Evolutionary conservation across 2,888 invertebrate species (phyloP).

Genomic region (Xestia xanthographa): DNA sequence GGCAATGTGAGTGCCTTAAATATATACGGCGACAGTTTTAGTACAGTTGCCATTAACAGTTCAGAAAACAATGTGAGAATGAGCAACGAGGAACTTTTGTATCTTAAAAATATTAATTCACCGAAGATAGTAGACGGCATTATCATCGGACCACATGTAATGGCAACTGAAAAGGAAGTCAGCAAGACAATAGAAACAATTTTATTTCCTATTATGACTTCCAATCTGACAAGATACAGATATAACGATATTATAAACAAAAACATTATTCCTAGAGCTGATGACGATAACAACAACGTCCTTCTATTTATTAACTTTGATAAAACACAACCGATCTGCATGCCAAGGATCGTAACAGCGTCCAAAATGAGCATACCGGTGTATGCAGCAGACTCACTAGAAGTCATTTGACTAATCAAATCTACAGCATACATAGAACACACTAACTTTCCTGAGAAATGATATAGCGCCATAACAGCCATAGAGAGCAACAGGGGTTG

Average conservation of each 20-base stretch:
- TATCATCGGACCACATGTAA: conserved; percentile 81
- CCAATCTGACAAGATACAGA: conserved; percentile 73
- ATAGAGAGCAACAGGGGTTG: conserved; percentile 70
- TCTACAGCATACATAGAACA: conserved; percentile 77
- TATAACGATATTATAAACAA: conserved; percentile 77
- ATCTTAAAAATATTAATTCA: conserved; percentile 77
- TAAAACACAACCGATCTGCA: conserved; percentile 78
- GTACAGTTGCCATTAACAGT: conserved; percentile 71
- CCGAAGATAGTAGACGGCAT: conserved; percentile 77
- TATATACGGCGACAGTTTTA: conserved; percentile 76
- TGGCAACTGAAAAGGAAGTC: conserved; percentile 75
- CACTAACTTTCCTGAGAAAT: conserved; percentile 73
- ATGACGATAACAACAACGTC: conserved; percentile 73
- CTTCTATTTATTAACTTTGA: conserved; percentile 75
- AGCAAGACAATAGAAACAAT: conserved; percentile 73
- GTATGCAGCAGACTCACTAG: conserved; percentile 75
- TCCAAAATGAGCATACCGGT: conserved; percentile 81
- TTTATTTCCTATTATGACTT: conserved; percentile 72
- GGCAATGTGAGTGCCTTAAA: conserved; percentile 73
- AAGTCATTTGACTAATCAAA: conserved; percentile 75
- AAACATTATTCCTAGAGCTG: conserved; percentile 73
- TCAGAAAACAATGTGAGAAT: conserved; percentile 73
- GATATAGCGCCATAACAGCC: conserved; percentile 66
- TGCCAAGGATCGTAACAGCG: conserved; percentile 79
- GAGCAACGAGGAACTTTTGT: conserved; percentile 74